Evolutionary conservation across 2,113 vertebrate genomes (phyloP), one percentile per base, ranked within the genome.

Genomic region (Rhinopomastus cyanomelas): DNA sequence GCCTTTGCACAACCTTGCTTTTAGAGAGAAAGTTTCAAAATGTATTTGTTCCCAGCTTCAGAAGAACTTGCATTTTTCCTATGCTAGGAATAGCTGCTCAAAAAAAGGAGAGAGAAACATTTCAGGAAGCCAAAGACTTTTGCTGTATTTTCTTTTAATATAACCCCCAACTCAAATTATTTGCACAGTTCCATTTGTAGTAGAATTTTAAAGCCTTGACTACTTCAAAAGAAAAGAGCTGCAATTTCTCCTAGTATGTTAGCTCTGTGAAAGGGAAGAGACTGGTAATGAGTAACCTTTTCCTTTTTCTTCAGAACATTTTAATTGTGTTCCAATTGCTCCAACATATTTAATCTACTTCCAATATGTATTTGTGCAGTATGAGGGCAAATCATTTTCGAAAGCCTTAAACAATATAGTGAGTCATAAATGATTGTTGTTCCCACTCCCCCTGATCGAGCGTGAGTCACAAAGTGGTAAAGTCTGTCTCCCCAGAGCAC

Each of bases 321-420:
- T 95, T 95, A 96, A 95, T 95, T 96, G 92, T 93, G 83, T 95
- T 95, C 93, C 92, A 88, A 81, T 95, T 96, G 80, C 95, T 96
- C 85, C 78, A 95, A 85, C 90, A 93, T 96, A 93, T 96, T 95
- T 97, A 91, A 93, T 93, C 87, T 20, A 94, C 74, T 96, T 95
- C 46, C 93, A 95, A 66, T 83, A 86, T 69, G 90, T 93, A 93
- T 95, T 96, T 94, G 85, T 88, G 93, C 92, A 93, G 85, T 49
- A 30, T 85, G 88, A 90, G 82, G 91, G 89, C 75, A 94, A 95
- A 94, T 68, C 69, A 81, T 92, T 96, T 96, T 94, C 89, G 68
- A 91, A 85, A 93, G 75, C 80, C 90, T 95, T 95, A 81, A 95
- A 95, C 89, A 96, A 93, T 93, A 80, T 11, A 75, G 77, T 96